phyloP scores from a whole-genome alignment of 2,113 vertebrate genomes.

The Glaucomys volans region DNA sequence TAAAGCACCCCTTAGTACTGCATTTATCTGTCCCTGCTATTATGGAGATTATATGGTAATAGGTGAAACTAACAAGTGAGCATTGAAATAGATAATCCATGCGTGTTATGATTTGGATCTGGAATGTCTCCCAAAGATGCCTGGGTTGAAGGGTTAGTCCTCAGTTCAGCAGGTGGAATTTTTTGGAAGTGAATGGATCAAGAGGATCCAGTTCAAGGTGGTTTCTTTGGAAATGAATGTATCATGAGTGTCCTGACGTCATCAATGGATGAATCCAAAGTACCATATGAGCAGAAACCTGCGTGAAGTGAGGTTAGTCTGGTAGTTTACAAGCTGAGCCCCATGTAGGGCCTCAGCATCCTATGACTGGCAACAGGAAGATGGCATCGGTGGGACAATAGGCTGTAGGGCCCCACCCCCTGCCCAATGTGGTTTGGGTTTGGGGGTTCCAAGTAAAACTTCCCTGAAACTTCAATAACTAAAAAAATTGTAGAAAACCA shows the following conservation, averaged over 20 bases:
- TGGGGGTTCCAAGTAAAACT: not conserved
- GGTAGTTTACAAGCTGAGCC: not conserved
- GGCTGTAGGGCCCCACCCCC: fast-evolving
- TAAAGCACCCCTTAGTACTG: not conserved
- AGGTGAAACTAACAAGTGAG: not conserved
- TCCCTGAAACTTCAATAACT: not conserved
- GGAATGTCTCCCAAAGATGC: not conserved
- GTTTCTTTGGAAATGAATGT: not conserved
- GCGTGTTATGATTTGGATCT: not conserved
- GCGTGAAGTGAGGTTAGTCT: not conserved
- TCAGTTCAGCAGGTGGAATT: not conserved
- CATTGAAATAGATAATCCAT: not conserved
- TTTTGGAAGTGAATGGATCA: no score
- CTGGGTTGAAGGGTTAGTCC: not conserved
- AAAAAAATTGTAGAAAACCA: not conserved
- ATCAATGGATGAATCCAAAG: not conserved
- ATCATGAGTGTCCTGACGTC: not conserved
- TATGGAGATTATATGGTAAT: not conserved
- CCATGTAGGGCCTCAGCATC: not conserved
- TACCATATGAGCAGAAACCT: not conserved
- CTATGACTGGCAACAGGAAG: not conserved
- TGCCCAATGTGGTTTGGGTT: not conserved
- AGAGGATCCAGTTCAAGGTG: no score
- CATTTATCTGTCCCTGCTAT: not conserved
- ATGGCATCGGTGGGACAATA: fast-evolving